Evolutionary conservation across 2,797 vertebrate species (phyloP).

Genomic region (Cetoscarus ocellatus): DNA sequence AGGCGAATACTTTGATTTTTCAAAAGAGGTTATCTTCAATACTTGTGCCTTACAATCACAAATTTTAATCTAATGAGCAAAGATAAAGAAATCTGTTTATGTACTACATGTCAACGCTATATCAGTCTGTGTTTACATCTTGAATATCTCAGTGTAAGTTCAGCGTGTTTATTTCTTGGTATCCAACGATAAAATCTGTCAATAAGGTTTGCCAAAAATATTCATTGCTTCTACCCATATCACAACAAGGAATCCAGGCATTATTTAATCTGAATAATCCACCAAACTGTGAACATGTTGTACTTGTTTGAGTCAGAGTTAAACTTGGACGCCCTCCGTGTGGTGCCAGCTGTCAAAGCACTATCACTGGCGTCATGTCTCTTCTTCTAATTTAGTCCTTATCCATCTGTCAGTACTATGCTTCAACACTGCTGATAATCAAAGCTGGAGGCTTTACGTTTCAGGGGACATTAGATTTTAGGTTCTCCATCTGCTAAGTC

Average conservation of each 20-base stretch:
- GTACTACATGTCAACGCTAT: not conserved
- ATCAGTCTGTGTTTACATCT: constrained; percentile 8
- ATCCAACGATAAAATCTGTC: not conserved
- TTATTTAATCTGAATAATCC: constrained; percentile 3
- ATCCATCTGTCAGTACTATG: constrained; percentile 41
- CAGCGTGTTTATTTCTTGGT: not conserved
- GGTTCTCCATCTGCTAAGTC: too few species aligned
- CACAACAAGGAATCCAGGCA: not conserved
- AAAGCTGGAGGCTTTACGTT: too few species aligned
- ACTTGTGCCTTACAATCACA: too few species aligned
- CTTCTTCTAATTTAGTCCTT: constrained; percentile 39
- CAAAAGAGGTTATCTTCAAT: too few species aligned
- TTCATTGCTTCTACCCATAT: not conserved
- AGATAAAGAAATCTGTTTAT: not conserved
- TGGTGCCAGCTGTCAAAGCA: constrained; percentile 26
- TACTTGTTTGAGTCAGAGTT: constrained; percentile 21
- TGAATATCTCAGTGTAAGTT: not conserved
- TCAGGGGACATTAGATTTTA: too few species aligned
- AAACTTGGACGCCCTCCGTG: constrained; percentile 32
- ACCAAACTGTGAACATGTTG: constrained; percentile 17
- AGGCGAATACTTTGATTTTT: not conserved
- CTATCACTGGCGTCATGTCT: constrained; percentile 1
- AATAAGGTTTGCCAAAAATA: not conserved
- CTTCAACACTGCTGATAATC: too few species aligned
- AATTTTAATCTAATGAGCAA: constrained; percentile 11